A percentile compares a stretch with the other conserved stretches of the same genome.
Evolutionary conservation across 2,113 vertebrate genomes (phyloP).

Genomic region (Megatriorchis doriae): DNA sequence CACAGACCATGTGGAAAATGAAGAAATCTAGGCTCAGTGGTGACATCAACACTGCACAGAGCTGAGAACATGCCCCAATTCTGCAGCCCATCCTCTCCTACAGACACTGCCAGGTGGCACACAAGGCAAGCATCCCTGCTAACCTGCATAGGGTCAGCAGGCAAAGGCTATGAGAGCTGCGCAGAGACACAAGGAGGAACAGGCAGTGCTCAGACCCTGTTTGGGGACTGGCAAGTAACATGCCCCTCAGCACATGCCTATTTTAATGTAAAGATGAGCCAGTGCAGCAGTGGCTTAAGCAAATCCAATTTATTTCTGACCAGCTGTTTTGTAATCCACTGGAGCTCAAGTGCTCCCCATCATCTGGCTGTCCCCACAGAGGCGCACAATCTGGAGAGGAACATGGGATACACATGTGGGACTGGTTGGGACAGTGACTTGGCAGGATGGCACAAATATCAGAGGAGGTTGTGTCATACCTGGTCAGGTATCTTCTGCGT

Average conservation of each 20-base stretch:
- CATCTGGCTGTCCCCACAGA: neutral
- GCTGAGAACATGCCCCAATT: neutral
- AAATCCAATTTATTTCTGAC: neutral
- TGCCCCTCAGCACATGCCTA: neutral
- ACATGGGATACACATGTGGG: neutral
- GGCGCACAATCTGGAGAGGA: neutral
- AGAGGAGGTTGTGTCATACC: conserved; percentile 65
- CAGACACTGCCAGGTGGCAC: neutral
- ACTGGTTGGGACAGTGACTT: neutral
- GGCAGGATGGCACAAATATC: neutral
- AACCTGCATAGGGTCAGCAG: neutral
- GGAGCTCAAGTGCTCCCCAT: neutral
- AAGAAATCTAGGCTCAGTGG: neutral
- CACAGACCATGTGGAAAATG: neutral
- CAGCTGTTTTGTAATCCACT: neutral
- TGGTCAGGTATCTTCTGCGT: conserved; percentile 80
- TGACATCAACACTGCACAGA: neutral
- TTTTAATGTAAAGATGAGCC: neutral
- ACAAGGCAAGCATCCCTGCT: neutral
- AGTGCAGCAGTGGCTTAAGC: neutral
- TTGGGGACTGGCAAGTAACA: neutral
- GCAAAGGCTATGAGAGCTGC: neutral
- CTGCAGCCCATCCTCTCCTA: neutral
- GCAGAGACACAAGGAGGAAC: neutral
- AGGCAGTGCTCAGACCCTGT: neutral